phyloP scores from a whole-genome alignment of 1,140 invertebrate species.

The Scaptomyza graminum region DNA sequence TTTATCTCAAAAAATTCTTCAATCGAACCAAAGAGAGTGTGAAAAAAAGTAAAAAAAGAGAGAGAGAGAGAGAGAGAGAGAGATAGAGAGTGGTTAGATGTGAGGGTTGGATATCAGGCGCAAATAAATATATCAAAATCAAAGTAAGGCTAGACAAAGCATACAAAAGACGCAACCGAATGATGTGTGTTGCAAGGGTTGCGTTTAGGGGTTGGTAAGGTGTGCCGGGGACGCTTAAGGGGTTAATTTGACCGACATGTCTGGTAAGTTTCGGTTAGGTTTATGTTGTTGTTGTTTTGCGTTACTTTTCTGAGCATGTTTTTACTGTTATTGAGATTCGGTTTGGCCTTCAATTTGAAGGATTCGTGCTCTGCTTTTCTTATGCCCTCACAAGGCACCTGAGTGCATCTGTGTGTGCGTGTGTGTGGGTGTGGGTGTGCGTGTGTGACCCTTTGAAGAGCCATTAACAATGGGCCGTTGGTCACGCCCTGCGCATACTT shows the following conservation, averaged over 20 bases:
- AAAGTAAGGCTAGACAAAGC: conserved; percentile 43
- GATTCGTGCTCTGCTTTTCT: conserved; percentile 49
- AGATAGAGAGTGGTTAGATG: not conserved
- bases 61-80: not conserved
- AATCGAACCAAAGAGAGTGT: not conserved
- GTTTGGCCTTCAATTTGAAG: conserved; percentile 71
- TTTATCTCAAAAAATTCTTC: conserved; percentile 59
- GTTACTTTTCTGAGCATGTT: conserved; percentile 55
- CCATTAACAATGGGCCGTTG: conserved; percentile 68
- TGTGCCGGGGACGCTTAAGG: not conserved
- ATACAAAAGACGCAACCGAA: conserved; percentile 14
- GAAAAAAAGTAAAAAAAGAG: not conserved
- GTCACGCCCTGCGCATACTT: conserved; percentile 78
- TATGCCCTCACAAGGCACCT: conserved; percentile 46
- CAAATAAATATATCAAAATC: conserved; percentile 76
- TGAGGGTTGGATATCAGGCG: conserved; percentile 15
- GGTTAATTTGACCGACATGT: conserved; percentile 9
- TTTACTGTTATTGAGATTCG: conserved; percentile 76
- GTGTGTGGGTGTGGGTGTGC: conserved; percentile 23
- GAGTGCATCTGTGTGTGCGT: conserved; percentile 33
- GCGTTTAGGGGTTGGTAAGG: too few relatives aligned
- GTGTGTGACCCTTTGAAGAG: conserved; percentile 62
- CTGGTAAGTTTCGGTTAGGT: conserved; percentile 30
- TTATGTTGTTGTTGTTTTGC: conserved; percentile 36
- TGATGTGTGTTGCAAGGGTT: conserved; percentile 19